Base-by-base conservation (phyloP, 2,113 vertebrate species). In the Xiphias gladius region DNA sequence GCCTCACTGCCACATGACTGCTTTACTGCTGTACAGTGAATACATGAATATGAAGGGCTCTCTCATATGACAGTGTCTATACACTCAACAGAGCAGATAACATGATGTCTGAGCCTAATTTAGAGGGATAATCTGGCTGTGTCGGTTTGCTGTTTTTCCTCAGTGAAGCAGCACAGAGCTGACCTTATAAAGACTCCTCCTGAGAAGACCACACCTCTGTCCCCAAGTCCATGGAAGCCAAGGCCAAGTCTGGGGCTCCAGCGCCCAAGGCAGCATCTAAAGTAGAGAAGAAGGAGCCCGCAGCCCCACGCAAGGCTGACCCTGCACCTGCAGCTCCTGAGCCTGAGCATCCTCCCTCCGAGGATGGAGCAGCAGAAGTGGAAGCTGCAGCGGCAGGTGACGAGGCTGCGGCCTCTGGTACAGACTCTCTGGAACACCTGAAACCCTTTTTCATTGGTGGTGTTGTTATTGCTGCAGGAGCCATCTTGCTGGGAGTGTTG, bases 361-460 rank as follows among this genome's bases (percentile, higher is more conserved):
- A 94, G 83, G 95, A 96, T 85, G 94, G 88, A 32, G 90, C 80
- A 50, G 65, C 91, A 59, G 90, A 94, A 66, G 87, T 85, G 52
- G 93, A 94, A 50, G 90, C 79, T 46, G 76, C 82, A 7, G 73
- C 83, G 17, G 93, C 91, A 80, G 88, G 83, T 28, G 91, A 88
- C 0, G 94, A 90, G 73, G 89, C 91, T 30, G 80, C 84, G 16
- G 92, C 91, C 76, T 79, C 89, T 22, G 64, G 93, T 90, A 94
- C 94, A 84, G 95, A 96, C 93, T 93, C 87, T 89, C 89, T 96
- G 84, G 95, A 96, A 79, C 94, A 87, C 86, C 92, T 96, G 87
- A 96, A 95, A 80, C 95, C 95, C 37, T 95, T 95, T 86, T 90
- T 96, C 68, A 94, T 96, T 8, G 95, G 94, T 20, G 94, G 95